Evolutionary conservation across 2,797 vertebrate species (phyloP).

Genomic region (Pelobates cultripes): DNA sequence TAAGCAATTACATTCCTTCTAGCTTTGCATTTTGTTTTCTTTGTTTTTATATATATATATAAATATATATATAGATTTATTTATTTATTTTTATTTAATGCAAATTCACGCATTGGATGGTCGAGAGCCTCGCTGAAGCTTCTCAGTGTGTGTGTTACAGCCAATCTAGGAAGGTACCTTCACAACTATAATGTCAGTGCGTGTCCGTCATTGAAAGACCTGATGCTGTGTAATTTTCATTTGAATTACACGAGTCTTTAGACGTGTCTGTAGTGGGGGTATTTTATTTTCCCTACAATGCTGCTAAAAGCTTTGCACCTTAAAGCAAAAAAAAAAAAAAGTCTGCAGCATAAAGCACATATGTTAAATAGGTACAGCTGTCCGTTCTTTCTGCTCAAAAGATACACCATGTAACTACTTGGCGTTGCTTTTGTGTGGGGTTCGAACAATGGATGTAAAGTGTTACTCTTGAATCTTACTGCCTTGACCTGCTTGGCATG

Average conservation of each 20-base stretch:
- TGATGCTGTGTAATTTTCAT: constrained; percentile 65
- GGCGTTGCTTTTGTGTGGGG: constrained; percentile 46
- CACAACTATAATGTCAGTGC: constrained; percentile 73
- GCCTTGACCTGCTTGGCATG: constrained; percentile 46
- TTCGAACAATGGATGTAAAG: background rate
- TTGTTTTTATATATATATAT: constrained; percentile 35
- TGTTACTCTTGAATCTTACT: constrained; percentile 45
- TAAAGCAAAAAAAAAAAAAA: constrained; percentile 40
- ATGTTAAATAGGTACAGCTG: constrained; percentile 51
- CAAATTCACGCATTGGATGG: constrained; percentile 17
- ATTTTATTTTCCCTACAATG: background rate
- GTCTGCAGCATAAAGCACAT: constrained; percentile 45
- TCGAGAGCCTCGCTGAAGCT: constrained; percentile 25
- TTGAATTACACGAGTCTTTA: constrained; percentile 63
- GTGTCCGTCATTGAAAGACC: constrained; percentile 65
- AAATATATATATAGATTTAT: background rate
- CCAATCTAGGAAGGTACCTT: constrained; percentile 69
- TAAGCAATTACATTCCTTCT: constrained; percentile 15
- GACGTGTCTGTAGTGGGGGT: constrained; percentile 4
- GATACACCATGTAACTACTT: constrained; percentile 40
- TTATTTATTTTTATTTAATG: constrained; percentile 57
- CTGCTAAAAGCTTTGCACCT: constrained; percentile 36
- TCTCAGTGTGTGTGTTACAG: constrained; percentile 58
- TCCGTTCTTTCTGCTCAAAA: constrained; percentile 13
- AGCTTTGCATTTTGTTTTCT: constrained; percentile 29